Conservation (phyloP, 2,888 invertebrate species). For the Hypena proboscidalis region DNA sequence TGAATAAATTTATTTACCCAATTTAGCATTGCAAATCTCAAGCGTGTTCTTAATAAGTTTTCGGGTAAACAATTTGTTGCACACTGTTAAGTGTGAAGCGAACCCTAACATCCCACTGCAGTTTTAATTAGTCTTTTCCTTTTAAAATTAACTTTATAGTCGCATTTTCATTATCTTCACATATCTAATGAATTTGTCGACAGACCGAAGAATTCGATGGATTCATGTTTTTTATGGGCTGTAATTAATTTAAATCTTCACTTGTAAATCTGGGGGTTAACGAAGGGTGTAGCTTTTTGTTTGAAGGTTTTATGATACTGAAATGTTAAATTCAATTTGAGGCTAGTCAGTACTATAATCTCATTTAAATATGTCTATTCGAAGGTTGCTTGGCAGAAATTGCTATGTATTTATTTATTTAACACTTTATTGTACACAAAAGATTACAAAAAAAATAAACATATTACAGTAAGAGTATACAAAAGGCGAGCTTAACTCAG, state of each 20-base stretch:
- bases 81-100: constrained; percentile 29
- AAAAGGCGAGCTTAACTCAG: no score
- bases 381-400: no score
- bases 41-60: no score
- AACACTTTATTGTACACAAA: no score
- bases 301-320: no score
- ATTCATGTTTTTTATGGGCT: not conserved
- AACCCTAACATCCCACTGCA: constrained; percentile 29
- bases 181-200: constrained; percentile 22
- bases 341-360: not conserved
- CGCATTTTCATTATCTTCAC: constrained; percentile 22
- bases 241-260: not conserved
- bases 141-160: constrained; percentile 28
- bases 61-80: constrained; percentile 17
- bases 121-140: constrained; percentile 41
- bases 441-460: no score
- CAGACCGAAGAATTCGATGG: constrained; percentile 5
- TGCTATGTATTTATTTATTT: no score
- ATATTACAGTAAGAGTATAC: no score
- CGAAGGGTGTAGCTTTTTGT: no score
- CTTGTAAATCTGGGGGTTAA: not conserved
- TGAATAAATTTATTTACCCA: no score
- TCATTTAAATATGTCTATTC: not conserved
- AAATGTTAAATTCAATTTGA: no score
- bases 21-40: no score